phyloP scores from a whole-genome alignment of 2,888 invertebrate genomes.

The Heteromurus nitidus region DNA sequence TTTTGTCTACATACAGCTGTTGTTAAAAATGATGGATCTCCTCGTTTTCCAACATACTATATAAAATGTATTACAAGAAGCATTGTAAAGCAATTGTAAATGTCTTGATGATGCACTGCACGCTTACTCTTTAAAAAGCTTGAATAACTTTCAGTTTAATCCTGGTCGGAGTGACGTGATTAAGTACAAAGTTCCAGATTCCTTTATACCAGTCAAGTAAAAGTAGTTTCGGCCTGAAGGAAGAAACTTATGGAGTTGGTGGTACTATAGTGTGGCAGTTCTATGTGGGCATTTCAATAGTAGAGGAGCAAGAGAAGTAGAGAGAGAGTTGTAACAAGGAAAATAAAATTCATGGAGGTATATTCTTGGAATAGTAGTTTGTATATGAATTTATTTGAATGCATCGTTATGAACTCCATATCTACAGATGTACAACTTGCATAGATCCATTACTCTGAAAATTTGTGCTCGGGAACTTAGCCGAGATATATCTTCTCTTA shows the following conservation, averaged over 20 bases:
- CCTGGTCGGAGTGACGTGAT: constrained; percentile 53
- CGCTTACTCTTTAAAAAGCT: constrained; percentile 20
- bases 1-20: constrained; percentile 44
- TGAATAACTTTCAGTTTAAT: constrained; percentile 45
- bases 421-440: background rate
- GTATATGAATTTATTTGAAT: constrained; percentile 4
- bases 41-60: constrained; percentile 42
- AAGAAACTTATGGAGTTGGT: constrained; percentile 14
- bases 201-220: background rate
- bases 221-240: constrained; percentile 19
- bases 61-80: constrained; percentile 19
- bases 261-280: background rate
- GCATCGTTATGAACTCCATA: too few species aligned
- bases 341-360: constrained; percentile 31
- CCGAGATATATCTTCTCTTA: constrained; percentile 7
- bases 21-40: constrained; percentile 56
- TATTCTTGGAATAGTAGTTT: background rate
- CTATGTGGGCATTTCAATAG: background rate
- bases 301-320: background rate
- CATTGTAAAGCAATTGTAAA: constrained; percentile 41
- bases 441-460: background rate
- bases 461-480: background rate
- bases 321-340: constrained; percentile 7
- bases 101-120: constrained; percentile 48
- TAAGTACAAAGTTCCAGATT: constrained; percentile 47